These are phyloP conservation scores for roundworm (Caenorhabditis elegans) DNA, from an alignment of 1,140 invertebrate genomes.

Conservation along the genomic window DNA sequence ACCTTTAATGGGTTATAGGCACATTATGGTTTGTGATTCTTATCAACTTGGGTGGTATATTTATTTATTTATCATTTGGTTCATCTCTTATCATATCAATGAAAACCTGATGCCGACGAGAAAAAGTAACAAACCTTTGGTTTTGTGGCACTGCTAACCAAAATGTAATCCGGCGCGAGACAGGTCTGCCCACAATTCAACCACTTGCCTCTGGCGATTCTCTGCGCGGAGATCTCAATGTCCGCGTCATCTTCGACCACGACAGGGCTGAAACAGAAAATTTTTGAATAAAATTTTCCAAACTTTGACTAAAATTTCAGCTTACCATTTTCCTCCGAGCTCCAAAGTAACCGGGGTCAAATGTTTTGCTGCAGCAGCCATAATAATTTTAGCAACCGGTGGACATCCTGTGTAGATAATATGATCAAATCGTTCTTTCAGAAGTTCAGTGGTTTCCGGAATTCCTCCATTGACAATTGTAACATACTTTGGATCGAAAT, in stretches of 20 bases:
- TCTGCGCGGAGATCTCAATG: constrained; percentile 67
- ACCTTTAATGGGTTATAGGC: no score
- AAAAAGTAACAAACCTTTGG: constrained; percentile 39
- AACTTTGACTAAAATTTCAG: no score
- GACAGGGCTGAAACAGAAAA: constrained; percentile 61
- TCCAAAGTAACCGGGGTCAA: constrained; percentile 91
- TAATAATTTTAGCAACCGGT: constrained; percentile 82
- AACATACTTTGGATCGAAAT: constrained; percentile 78
- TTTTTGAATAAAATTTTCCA: neutral
- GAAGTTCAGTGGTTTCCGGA: constrained; percentile 79
- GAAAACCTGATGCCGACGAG: no score
- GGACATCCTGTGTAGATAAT: constrained; percentile 95
- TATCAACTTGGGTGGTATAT: no score
- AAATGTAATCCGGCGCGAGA: constrained; percentile 92
- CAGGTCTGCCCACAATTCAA: constrained; percentile 94
- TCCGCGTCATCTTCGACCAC: constrained; percentile 63
- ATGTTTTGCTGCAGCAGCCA: constrained; percentile 83
- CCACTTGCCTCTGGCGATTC: constrained; percentile 94
- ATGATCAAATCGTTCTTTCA: constrained; percentile 89
- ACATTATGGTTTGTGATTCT: no score
- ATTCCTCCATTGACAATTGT: constrained; percentile 76
- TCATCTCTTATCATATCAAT: neutral
- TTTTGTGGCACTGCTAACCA: constrained; percentile 75
- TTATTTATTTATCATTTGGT: no score
- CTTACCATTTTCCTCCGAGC: constrained; percentile 81